A percentile compares a stretch with the other conserved stretches of the same genome.
Conservation (phyloP, 2,888 invertebrate genomes). For the Cosmia pyralina region DNA sequence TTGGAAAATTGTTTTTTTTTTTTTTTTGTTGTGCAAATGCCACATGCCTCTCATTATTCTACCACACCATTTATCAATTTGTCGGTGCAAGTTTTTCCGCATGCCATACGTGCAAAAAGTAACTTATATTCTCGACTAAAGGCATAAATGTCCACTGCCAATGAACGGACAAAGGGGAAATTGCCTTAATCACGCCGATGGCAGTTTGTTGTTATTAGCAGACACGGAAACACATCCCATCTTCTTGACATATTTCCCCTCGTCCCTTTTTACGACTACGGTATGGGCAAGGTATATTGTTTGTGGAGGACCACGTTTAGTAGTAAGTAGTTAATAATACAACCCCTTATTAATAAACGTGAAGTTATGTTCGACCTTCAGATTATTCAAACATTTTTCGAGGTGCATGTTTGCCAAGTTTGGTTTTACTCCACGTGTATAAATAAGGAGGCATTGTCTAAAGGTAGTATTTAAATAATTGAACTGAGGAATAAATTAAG, state of each 20-base stretch:
- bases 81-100: background rate
- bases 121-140: slow-evolving; percentile 8
- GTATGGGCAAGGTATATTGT: background rate
- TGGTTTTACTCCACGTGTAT: background rate
- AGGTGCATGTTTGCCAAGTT: background rate
- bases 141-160: slow-evolving; percentile 28
- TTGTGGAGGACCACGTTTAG: background rate
- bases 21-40: background rate
- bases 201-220: slow-evolving; percentile 54
- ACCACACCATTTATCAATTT: background rate
- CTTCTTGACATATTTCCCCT: slow-evolving; percentile 34
- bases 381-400: background rate
- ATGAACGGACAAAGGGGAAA: slow-evolving; percentile 40
- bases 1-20: no score
- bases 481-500: background rate
- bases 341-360: background rate
- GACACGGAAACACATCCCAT: slow-evolving; percentile 38
- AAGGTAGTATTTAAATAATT: background rate
- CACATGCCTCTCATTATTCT: background rate
- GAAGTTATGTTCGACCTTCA: background rate
- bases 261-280: slow-evolving; percentile 33
- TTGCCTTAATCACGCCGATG: slow-evolving; percentile 47
- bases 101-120: background rate
- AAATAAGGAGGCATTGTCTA: background rate
- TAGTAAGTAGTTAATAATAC: background rate